Evolutionary conservation across 2,113 vertebrate genomes (phyloP), one percentile per base, ranked within the genome.

Genomic region (Aegotheles bennettii): DNA sequence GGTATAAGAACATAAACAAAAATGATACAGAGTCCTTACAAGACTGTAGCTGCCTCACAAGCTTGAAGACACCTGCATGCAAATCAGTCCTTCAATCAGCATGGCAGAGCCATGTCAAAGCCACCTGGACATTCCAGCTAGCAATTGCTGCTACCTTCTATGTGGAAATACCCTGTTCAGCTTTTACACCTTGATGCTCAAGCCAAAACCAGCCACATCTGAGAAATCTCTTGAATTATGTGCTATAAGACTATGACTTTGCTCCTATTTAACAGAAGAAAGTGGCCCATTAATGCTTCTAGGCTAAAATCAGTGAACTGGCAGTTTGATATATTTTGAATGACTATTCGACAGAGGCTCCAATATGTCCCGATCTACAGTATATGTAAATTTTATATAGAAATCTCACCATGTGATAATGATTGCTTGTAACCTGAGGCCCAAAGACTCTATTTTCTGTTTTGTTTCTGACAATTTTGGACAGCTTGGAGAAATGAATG

Each of bases 91-190:
- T 31, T 59, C 21, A 19, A 0, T 11, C 26, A 31, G 33, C 0
- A 0, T 1, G n/a, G 43, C 48, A 65, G 65, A 64, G 36, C 45
- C 1, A 0, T 24, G 70, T 10, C 56, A 36, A 36, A 50, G 73
- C 18, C 4, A 0, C 54, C 33, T 6, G 42, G 48, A 17, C 40
- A 38, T 43, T 38, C 15, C 18, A 45, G 36, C 43, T 68, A 67
- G 35, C 48, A 64, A 36, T 54, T 11, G 24, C 67, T 23, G 7
- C 61, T 85, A 40, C 38, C 25, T 31, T 25, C 33, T 59, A 11
- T 10, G 7, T 7, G 40, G 29, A 38, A 56, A 28, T 33, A 9
- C 35, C 20, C 35, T 38, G 21, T 43, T 60, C 36, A 29, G 63
- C 59, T 69, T 81, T n/a, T 3, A 21, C 5, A 2, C 5, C 16